Base-by-base conservation (phyloP, 2,888 invertebrate genomes). In the Notocelia uddmanniana region DNA sequence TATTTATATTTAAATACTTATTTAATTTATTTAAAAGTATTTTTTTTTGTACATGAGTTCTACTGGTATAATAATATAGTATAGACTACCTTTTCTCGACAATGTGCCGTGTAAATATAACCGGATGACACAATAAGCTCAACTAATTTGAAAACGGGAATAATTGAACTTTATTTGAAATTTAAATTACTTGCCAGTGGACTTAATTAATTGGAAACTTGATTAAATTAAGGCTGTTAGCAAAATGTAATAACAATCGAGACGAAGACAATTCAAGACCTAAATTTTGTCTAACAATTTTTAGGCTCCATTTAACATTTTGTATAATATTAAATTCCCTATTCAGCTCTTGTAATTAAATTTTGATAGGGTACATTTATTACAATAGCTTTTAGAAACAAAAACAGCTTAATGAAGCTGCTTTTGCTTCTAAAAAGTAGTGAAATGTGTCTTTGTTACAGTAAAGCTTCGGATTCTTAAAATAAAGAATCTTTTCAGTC, bases 151-250 rank as follows among this genome's bases (percentile, higher is more conserved):
- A 45, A 45, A 31, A 45, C n/a, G 41, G 5, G n/a, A n/a, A 41
- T 45, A 45, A n/a, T 45, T n/a, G 15, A n/a, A n/a, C n/a, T 45
- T n/a, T 45, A 45, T 45, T 45, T 45, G 45, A n/a, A 45, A 45
- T 1, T 45, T 3, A 8, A n/a, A 45, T n/a, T 41, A 41, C 15
- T 41, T 45, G 45, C 45, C n/a, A 15, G 45, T 45, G 45, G n/a
- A 41, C 41, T 41, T 15, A 41, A 45, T 45, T 45, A 45, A 45
- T 45, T 45, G n/a, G n/a, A 45, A 41, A 15, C 45, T 45, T 45
- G 13, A 45, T 45, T 45, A 45, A 15, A 45, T 45, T 45, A 8
- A 45, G 45, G 13, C 45, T n/a, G 8, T 45, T n/a, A 45, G 45
- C n/a, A n/a, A 45, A 45, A 45, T 45, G 15, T 45, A 45, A n/a